Conservation (phyloP, 2,797 vertebrate genomes). For the Lycodopsis pacificus region DNA sequence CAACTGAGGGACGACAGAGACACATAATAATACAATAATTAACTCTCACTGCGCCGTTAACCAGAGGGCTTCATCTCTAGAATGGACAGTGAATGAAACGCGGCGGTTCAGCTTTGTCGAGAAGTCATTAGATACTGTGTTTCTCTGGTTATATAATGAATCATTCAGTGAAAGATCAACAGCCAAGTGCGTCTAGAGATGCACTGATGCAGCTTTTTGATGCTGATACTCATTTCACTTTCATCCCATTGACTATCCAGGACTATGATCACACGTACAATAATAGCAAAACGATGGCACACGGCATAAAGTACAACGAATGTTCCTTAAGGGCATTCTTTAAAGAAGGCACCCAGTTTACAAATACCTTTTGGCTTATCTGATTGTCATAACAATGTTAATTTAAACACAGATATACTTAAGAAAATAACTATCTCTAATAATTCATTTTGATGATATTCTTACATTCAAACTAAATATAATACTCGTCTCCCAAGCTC, state of each 20-base stretch:
- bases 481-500: background rate
- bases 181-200: constrained; percentile 3
- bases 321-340: background rate
- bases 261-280: background rate
- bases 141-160: constrained; percentile 16
- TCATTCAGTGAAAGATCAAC: constrained; percentile 19
- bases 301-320: background rate
- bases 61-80: constrained; percentile 26
- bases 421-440: background rate
- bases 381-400: background rate
- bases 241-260: background rate
- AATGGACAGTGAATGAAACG: constrained; percentile 31
- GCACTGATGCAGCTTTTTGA: constrained; percentile 4
- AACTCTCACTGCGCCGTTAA: constrained; percentile 27
- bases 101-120: constrained; percentile 10
- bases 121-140: constrained; percentile 12
- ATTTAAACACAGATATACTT: background rate
- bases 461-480: background rate
- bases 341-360: no score
- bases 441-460: background rate
- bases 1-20: constrained; percentile 18
- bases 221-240: background rate
- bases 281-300: no score
- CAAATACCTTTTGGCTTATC: background rate
- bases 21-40: constrained; percentile 47